Conservation (phyloP, 2,113 vertebrate species). For the Phrynosoma blainvillii region DNA sequence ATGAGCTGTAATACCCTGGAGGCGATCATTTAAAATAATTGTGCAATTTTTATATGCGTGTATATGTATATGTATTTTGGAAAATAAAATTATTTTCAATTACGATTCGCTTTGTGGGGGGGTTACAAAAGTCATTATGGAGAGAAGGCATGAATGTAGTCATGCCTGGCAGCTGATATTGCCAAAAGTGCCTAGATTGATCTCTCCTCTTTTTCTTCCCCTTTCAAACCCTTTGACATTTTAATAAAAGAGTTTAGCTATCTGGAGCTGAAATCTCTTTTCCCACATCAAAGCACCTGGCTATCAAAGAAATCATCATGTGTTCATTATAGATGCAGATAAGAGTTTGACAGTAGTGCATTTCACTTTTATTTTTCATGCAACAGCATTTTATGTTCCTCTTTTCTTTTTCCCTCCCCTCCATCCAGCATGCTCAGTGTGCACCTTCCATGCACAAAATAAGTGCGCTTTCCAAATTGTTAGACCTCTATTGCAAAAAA, state of each 20-base stretch:
- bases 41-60: conserved; percentile 49
- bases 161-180: conserved; percentile 41
- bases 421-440: no score
- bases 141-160: conserved; percentile 39
- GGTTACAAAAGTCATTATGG: conserved; percentile 44
- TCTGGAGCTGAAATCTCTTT: conserved; percentile 41
- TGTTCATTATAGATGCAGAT: conserved; percentile 30
- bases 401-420: background rate
- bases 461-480: background rate
- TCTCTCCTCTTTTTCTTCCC: background rate
- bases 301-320: background rate
- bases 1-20: conserved; percentile 14
- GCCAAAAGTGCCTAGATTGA: conserved; percentile 32
- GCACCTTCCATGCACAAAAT: no score
- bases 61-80: background rate
- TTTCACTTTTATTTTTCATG: conserved; percentile 35
- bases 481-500: background rate
- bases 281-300: conserved; percentile 42
- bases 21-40: conserved; percentile 61
- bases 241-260: conserved; percentile 20
- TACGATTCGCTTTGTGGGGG: conserved; percentile 51
- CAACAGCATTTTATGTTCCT: background rate
- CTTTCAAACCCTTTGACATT: background rate
- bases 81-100: no score
- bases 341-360: background rate